phyloP scores from a whole-genome alignment of 2,797 vertebrate genomes.

The Mormyrus hasselquistii region DNA sequence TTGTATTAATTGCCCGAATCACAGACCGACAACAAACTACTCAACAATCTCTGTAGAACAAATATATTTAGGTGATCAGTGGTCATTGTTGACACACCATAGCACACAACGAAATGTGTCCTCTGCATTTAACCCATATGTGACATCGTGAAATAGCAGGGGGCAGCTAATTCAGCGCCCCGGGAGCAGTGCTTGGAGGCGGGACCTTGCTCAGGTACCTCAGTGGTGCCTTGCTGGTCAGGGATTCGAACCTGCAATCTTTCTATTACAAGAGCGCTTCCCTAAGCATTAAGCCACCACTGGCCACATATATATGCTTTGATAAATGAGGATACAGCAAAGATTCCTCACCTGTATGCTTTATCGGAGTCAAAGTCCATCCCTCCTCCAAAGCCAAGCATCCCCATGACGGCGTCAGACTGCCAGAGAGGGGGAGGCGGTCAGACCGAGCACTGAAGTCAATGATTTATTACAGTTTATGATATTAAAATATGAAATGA shows the following conservation, averaged over 20 bases:
- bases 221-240: not conserved
- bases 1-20: not conserved
- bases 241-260: not conserved
- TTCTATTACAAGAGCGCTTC: not conserved
- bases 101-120: not conserved
- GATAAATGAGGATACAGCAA: not conserved
- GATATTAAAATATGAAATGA: not conserved
- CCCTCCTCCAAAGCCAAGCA: conserved; percentile 74
- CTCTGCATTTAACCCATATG: too few relatives aligned
- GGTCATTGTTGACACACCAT: not conserved
- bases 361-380: conserved; percentile 91
- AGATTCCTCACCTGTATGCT: conserved; percentile 73
- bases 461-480: not conserved
- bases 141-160: too few relatives aligned
- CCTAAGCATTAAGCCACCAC: not conserved
- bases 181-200: too few relatives aligned
- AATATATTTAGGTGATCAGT: not conserved
- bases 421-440: conserved; percentile 33
- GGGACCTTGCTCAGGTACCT: not conserved
- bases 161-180: too few relatives aligned
- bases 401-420: conserved; percentile 69
- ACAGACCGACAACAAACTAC: not conserved
- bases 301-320: not conserved
- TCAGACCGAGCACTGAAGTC: not conserved
- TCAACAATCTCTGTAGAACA: not conserved